These are phyloP conservation scores for Glandiceps talaboti DNA, from an alignment of 53 echinoderm and acorn worm species.

Conservation along the genomic window DNA sequence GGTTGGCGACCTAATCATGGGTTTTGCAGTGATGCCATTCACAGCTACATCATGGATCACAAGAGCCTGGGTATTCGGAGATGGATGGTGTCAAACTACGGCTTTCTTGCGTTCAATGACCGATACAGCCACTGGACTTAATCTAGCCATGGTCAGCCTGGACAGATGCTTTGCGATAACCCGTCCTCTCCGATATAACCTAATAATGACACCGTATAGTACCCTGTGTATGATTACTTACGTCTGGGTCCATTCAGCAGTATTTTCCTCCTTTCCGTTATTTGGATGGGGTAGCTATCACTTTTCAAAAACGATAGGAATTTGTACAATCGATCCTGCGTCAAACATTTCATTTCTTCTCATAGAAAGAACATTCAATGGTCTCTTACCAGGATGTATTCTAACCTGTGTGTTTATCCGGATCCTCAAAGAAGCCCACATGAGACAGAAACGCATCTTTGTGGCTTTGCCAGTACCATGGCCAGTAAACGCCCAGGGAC, in stretches of 20 bases:
- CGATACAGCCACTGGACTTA: not conserved
- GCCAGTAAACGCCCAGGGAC: not conserved
- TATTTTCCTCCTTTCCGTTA: not conserved
- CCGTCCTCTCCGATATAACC: not conserved
- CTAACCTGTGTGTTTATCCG: not conserved
- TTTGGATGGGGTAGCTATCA: not conserved
- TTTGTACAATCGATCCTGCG: not conserved
- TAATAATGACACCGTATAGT: not conserved
- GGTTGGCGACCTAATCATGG: not conserved
- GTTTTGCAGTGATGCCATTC: not conserved
- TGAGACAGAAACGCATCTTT: not conserved
- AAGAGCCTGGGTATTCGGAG: not conserved
- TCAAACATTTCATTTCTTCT: not conserved
- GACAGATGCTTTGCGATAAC: not conserved
- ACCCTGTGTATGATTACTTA: not conserved
- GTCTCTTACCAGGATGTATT: not conserved
- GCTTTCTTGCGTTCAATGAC: not conserved
- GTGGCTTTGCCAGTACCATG: not conserved
- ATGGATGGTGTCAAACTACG: not conserved
- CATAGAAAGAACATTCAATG: not conserved
- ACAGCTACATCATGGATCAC: not conserved
- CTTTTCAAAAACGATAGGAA: not conserved
- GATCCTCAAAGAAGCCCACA: not conserved
- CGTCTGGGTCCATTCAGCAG: not conserved
- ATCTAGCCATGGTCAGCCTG: not conserved